phyloP scores from a whole-genome alignment of 2,113 vertebrate species.

The Enhydra lutris region DNA sequence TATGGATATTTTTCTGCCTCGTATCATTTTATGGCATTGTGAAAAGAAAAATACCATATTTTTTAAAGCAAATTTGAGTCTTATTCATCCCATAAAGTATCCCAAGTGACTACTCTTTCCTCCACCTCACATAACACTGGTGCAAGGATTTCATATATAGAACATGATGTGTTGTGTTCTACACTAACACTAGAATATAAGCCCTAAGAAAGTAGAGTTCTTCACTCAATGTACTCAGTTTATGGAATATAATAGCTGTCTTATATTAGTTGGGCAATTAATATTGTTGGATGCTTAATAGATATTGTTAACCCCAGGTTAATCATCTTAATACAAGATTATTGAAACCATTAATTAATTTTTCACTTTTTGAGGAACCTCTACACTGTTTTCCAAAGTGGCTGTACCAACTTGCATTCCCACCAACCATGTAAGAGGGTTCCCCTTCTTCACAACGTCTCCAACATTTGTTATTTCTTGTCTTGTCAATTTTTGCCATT shows the following conservation, averaged over 20 bases:
- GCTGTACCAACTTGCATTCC: too few relatives aligned
- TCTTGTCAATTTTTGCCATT: too few relatives aligned
- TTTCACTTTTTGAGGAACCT: too few relatives aligned
- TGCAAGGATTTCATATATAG: neutral
- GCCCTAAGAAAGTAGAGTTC: neutral
- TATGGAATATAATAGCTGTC: neutral
- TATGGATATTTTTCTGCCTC: neutral
- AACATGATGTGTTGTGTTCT: neutral
- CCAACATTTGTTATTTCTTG: too few relatives aligned
- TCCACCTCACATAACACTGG: neutral
- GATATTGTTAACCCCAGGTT: neutral
- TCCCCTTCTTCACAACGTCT: too few relatives aligned
- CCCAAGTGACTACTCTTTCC: neutral
- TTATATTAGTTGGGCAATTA: neutral
- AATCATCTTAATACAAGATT: neutral
- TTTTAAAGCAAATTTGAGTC: neutral
- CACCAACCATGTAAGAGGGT: too few relatives aligned
- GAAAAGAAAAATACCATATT: neutral
- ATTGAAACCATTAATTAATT: neutral
- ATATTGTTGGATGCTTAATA: neutral
- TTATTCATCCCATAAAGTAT: neutral
- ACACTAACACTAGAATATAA: neutral
- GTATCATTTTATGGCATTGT: neutral
- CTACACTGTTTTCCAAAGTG: too few relatives aligned
- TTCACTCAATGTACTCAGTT: neutral